These are phyloP conservation scores for Acropternis orthonyx DNA, from an alignment of 2,797 vertebrate genomes.

Conservation along the genomic window DNA sequence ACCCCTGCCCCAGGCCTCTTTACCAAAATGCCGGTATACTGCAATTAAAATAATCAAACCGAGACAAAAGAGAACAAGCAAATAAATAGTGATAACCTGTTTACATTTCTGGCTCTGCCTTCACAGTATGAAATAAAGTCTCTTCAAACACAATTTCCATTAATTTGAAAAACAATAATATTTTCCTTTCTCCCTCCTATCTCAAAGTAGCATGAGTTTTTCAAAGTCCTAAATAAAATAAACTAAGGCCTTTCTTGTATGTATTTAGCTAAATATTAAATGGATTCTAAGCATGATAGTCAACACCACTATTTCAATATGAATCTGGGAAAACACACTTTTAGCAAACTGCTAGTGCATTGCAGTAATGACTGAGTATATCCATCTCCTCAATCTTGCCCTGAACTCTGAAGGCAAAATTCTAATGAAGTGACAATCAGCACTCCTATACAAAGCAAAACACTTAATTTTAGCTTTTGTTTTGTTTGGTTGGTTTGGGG, in stretches of 20 bases:
- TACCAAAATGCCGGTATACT: neutral
- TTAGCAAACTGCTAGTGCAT: neutral
- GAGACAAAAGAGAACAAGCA: constrained; percentile 38
- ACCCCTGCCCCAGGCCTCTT: neutral
- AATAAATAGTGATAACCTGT: constrained; percentile 15
- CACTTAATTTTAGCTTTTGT: neutral
- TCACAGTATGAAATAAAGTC: constrained; percentile 25
- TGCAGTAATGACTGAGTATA: neutral
- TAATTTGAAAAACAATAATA: constrained; percentile 50
- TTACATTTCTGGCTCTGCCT: constrained; percentile 2
- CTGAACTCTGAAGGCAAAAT: neutral
- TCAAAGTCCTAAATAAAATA: constrained; percentile 45
- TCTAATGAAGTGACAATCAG: neutral
- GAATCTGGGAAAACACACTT: neutral
- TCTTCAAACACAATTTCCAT: constrained; percentile 26
- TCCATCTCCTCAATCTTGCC: neutral
- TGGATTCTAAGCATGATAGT: neutral
- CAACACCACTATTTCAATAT: neutral
- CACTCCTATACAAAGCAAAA: neutral
- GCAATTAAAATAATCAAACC: constrained; percentile 28
- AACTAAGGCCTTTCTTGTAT: constrained; percentile 53
- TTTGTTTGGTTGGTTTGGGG: too few species aligned
- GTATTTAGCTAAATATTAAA: constrained; percentile 55
- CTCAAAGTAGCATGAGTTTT: constrained; percentile 46
- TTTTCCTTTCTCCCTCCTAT: constrained; percentile 44